A percentile compares a stretch with the other conserved stretches of the same genome.
Evolutionary conservation across 2,888 invertebrate genomes (phyloP).

Genomic region (Gryllus longicercus): DNA sequence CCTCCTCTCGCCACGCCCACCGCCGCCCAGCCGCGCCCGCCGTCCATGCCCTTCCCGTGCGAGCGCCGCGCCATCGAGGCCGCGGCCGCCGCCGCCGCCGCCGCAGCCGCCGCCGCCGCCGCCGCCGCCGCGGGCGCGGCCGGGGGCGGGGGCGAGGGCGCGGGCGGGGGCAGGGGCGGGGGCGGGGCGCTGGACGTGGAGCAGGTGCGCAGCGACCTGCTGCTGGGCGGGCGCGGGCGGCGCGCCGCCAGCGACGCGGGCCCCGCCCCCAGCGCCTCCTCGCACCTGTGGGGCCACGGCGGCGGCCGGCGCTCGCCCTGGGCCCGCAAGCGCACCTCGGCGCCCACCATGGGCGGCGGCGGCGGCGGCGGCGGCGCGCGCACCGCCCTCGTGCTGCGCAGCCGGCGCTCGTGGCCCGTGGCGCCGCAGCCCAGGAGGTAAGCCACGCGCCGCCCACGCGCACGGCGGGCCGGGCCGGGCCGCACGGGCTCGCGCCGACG

Average conservation of each 20-base stretch:
- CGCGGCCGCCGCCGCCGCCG: slow-evolving; percentile 40
- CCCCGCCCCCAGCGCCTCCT: slow-evolving; percentile 58
- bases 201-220: slow-evolving; percentile 50
- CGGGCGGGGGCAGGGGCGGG: slow-evolving; percentile 42
- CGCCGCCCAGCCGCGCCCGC: neutral
- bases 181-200: slow-evolving; percentile 39
- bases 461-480: too few species aligned
- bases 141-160: neutral
- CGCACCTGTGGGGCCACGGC: slow-evolving; percentile 62
- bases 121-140: slow-evolving; percentile 34
- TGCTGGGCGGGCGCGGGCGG: slow-evolving; percentile 55
- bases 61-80: slow-evolving; percentile 42
- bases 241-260: slow-evolving; percentile 69
- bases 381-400: slow-evolving; percentile 58
- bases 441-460: slow-evolving; percentile 34
- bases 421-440: slow-evolving; percentile 69
- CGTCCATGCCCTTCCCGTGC: slow-evolving; percentile 20
- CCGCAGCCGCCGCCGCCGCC: slow-evolving; percentile 43
- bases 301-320: slow-evolving; percentile 44
- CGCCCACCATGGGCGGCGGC: slow-evolving; percentile 64
- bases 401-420: slow-evolving; percentile 71
- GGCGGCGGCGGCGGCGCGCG: slow-evolving; percentile 39
- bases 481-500: too few species aligned
- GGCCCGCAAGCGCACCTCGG: slow-evolving; percentile 66
- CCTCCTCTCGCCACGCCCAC: neutral